Base-by-base conservation (phyloP, 2,888 invertebrate genomes). In the Coelopa pilipes region DNA sequence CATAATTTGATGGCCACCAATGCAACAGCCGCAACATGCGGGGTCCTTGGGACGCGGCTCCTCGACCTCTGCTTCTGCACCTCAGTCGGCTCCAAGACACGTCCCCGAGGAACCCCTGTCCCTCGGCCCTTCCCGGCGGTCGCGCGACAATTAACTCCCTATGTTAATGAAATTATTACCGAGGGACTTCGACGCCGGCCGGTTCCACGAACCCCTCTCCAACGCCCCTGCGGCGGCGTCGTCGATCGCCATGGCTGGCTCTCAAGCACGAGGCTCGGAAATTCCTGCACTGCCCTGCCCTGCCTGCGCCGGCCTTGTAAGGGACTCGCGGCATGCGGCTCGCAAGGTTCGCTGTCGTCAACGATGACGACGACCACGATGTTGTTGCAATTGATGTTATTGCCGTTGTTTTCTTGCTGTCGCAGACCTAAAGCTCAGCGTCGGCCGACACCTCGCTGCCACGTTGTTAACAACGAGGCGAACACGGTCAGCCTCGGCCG, bases 111-210 rank as follows among this genome's bases (percentile, higher is more conserved):
- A 34, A 34, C 34, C 2, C 34, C n/a, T n/a, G n/a, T n/a, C n/a
- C 34, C 4, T 34, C 34, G 34, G 2, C 34, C 34, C 34, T 7
- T 34, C 34, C 34, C 2, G 7, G 2, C 34, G 4, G 34, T 7
- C 34, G 34, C 34, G 4, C 34, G 17, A 47, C 62, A 70, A 70
- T 63, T 63, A 62, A 34, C 47, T 50, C 34, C 17, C 45, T 62
- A 49, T 53, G 62, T 62, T 70, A 70, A 70, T 70, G 62, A 70
- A 70, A 62, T 70, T 62, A 70, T 70, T 70, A 70, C 45, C 34
- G 34, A 34, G 17, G 34, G 53, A 55, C 68, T 24, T n/a, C 55
- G 21, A n/a, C 2, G 34, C 34, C 2, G 34, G 34, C 7, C 34
- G 34, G 34, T 34, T 34, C 34, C 34, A 34, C 34, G 34, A 34